Base-by-base conservation (phyloP, 2,113 vertebrate genomes). In the Clupea harengus region DNA sequence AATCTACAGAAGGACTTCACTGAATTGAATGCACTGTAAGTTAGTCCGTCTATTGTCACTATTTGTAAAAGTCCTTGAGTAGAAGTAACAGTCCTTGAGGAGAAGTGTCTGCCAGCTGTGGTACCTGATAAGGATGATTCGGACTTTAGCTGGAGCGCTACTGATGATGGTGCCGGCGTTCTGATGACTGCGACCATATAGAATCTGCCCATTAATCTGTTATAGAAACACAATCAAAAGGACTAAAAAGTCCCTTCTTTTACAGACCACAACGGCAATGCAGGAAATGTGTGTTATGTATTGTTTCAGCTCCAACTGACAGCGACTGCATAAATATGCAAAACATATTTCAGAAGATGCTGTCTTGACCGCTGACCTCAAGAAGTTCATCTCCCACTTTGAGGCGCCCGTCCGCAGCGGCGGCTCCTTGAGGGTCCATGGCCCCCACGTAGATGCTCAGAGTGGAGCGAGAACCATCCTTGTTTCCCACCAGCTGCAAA, bases 191-290 rank as follows among this genome's bases (percentile, higher is more conserved):
- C 94, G 96, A 88, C 97, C 97, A 84, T 97, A 98, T 28, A 99
- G 94, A 89, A 97, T 96, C 90, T 99, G 97, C n/a, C 97, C 97
- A 90, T 99, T 99, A 93, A 99, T 99, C 98, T 99, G 89, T 15
- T 86, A 89, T 22, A 89, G 25, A 89, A 78, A 89, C 50, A 91
- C 67, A 4, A 8, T 86, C 20, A 85, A 11, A 28, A 18, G 17
- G 39, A 39, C 39, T 2, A 39, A 39, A 39, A 39, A 39, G 39
- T 39, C 39, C 39, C 39, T 39, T 39, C 39, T 2, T 39, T 1
- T 0, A 52, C 0, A 52, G 22, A 6, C 18, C n/a, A n/a, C 57
- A 82, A 22, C 18, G 15, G 45, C 39, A 39, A 39, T 39, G 39
- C 39, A 39, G 39, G 39, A 39, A 39, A 39, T 39, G 39, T 39